Conservation (phyloP, 2,888 invertebrate genomes). For the Biston stratarius region DNA sequence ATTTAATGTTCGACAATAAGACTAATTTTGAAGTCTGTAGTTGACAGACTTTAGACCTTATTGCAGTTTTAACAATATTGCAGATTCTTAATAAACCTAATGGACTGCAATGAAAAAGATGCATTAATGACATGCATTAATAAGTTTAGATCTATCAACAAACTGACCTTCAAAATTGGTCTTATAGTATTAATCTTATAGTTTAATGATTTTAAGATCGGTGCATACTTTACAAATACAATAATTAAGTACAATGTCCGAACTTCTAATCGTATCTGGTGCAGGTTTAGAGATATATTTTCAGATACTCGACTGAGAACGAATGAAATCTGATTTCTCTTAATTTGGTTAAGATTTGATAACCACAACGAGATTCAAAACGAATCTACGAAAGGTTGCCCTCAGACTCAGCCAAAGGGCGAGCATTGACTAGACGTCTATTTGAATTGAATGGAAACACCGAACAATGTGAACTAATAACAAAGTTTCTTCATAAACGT, state of each 20-base stretch:
- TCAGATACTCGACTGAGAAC: neutral
- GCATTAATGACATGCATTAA: too few relatives aligned
- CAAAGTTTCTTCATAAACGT: slow-evolving; percentile 17
- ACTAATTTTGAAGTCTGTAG: too few relatives aligned
- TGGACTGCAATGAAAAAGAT: too few relatives aligned
- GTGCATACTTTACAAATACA: neutral
- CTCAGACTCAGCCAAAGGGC: neutral
- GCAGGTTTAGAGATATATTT: neutral
- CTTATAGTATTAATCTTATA: too few relatives aligned
- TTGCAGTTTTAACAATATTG: too few relatives aligned
- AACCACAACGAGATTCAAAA: slow-evolving; percentile 5
- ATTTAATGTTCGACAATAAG: slow-evolving; percentile 1
- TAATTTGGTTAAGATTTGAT: neutral
- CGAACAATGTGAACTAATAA: slow-evolving; percentile 10
- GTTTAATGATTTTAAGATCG: slow-evolving; percentile 6
- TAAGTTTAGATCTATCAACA: too few relatives aligned
- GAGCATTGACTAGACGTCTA: slow-evolving; percentile 8
- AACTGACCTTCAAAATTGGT: too few relatives aligned
- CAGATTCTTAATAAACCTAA: too few relatives aligned
- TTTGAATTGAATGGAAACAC: slow-evolving; percentile 8
- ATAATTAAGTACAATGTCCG: neutral
- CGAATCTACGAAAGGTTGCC: slow-evolving; percentile 25
- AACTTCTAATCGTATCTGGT: neutral
- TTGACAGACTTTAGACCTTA: too few relatives aligned
- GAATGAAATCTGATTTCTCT: slow-evolving; percentile 6